Evolutionary conservation across 2,113 vertebrate species (phyloP).

Genomic region (Pycnonotus jocosus): DNA sequence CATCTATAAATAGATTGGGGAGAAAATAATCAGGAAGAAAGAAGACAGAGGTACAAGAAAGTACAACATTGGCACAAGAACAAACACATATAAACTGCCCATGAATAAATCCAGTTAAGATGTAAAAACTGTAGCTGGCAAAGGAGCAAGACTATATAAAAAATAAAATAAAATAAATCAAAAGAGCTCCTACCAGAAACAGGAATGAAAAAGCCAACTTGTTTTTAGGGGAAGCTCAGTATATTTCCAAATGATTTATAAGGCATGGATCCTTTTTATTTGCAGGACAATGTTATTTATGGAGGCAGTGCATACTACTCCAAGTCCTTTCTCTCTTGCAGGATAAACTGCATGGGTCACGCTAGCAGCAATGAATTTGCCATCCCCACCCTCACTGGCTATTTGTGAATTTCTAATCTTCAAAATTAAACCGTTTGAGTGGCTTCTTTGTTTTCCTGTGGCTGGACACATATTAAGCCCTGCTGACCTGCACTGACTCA

Average conservation of each 20-base stretch:
- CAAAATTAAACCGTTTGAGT: neutral
- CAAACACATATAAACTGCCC: neutral
- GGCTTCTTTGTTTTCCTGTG: neutral
- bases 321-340: neutral
- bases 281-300: neutral
- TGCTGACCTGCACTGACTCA: neutral
- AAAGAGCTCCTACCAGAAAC: neutral
- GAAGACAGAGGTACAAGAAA: neutral
- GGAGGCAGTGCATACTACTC: neutral
- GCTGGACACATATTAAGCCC: neutral
- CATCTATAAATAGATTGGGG: neutral
- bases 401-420: neutral
- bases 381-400: neutral
- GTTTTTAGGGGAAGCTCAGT: neutral
- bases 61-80: neutral
- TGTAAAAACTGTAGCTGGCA: neutral
- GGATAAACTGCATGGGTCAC: neutral
- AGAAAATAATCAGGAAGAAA: constrained; percentile 16
- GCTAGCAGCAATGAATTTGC: neutral
- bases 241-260: neutral
- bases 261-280: neutral
- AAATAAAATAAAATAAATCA: neutral
- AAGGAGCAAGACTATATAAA: neutral
- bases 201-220: neutral
- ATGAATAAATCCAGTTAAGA: neutral